Evolutionary conservation across 2,888 invertebrate species (phyloP).

Genomic region (Drosophila paucipuncta): DNA sequence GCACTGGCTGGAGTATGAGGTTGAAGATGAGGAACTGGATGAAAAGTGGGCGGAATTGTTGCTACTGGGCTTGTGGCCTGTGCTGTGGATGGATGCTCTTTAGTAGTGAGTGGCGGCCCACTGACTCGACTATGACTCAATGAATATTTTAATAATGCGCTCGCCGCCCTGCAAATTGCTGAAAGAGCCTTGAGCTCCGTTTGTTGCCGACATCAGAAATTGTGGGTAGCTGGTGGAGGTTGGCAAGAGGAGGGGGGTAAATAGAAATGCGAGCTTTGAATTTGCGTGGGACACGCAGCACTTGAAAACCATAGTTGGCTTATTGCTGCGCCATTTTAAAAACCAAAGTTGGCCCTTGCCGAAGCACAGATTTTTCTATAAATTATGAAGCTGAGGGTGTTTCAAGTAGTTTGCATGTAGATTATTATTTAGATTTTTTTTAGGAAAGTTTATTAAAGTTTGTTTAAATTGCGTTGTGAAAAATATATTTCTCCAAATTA

Average conservation of each 20-base stretch:
- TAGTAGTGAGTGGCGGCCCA: conserved; percentile 3
- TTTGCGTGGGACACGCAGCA: conserved; percentile 39
- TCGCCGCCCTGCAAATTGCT: conserved; percentile 63
- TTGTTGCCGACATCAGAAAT: conserved; percentile 44
- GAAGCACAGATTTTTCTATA: neutral
- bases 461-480: neutral
- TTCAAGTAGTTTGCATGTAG: neutral
- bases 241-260: neutral
- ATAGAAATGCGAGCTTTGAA: conserved; percentile 6
- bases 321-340: neutral
- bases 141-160: conserved; percentile 75
- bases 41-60: neutral
- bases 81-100: conserved; percentile 14
- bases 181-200: conserved; percentile 66
- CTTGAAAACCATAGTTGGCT: neutral
- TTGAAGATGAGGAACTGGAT: conserved; percentile 8
- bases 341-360: neutral
- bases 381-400: neutral
- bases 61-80: conserved; percentile 15
- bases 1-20: conserved; percentile 30
- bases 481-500: neutral
- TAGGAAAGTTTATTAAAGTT: neutral
- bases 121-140: conserved; percentile 39
- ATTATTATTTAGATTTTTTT: neutral
- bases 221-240: neutral